These are phyloP conservation scores for Suncus etruscus DNA, from an alignment of 2,113 vertebrate species.

Conservation along the genomic window DNA sequence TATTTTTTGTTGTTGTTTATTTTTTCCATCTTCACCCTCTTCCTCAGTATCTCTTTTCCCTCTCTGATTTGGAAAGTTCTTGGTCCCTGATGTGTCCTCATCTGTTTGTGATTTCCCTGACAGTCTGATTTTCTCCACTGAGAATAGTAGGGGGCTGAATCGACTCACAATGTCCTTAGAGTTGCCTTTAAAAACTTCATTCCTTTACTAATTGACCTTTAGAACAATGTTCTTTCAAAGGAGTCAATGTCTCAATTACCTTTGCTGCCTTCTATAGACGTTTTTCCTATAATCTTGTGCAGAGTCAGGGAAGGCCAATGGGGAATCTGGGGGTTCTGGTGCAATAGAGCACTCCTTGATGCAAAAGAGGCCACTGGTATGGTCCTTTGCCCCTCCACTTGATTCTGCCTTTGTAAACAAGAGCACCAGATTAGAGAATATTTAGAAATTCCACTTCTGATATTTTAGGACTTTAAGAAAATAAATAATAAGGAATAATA, in stretches of 20 bases:
- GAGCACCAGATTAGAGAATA: not conserved
- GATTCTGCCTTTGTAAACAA: not conserved
- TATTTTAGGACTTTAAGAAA: conserved; percentile 18
- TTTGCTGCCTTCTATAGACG: not conserved
- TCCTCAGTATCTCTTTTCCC: not conserved
- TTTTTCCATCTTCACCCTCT: not conserved
- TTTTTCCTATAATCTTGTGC: not conserved
- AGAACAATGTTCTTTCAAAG: conserved; percentile 3
- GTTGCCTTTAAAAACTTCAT: not conserved
- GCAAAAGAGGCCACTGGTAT: not conserved
- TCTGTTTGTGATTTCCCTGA: not conserved
- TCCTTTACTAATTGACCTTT: not conserved
- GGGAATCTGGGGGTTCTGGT: not conserved
- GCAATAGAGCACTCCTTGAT: no score
- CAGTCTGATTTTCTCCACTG: not conserved
- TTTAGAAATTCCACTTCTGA: not conserved
- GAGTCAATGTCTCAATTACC: not conserved
- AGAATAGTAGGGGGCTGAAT: conserved; percentile 59
- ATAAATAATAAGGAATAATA: conserved; percentile 41
- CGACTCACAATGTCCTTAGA: not conserved
- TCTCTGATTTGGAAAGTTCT: not conserved
- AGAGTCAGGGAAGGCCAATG: not conserved
- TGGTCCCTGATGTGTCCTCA: not conserved
- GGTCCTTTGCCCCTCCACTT: not conserved
- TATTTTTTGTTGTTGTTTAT: not conserved